A percentile compares a stretch with the other conserved stretches of the same genome.
Evolutionary conservation across 2,888 invertebrate species (phyloP).

Genomic region (Cephus spinipes): DNA sequence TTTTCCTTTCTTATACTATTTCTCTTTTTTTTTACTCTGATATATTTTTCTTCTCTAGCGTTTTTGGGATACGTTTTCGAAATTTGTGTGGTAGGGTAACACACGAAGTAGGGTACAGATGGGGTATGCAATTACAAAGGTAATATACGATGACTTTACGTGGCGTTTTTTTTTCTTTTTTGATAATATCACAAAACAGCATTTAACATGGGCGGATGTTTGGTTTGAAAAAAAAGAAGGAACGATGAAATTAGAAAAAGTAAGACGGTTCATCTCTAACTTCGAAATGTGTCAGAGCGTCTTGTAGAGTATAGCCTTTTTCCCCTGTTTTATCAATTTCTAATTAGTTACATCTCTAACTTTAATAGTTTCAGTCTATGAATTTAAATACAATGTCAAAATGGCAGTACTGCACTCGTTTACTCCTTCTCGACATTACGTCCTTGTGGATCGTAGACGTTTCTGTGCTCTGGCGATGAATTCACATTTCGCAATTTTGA

Average conservation of each 20-base stretch:
- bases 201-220: constrained; percentile 32
- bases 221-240: constrained; percentile 24
- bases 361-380: constrained; percentile 52
- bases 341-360: constrained; percentile 44
- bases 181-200: constrained; percentile 42
- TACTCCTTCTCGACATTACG: neutral
- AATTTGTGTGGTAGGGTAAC: neutral
- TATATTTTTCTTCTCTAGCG: neutral
- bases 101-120: constrained; percentile 5
- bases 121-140: neutral
- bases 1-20: neutral
- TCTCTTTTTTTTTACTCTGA: neutral
- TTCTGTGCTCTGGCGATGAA: neutral
- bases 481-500: neutral
- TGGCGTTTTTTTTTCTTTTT: neutral
- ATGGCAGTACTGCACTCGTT: constrained; percentile 44
- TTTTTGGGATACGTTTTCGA: neutral
- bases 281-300: neutral
- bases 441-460: neutral
- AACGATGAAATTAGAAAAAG: neutral
- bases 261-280: neutral
- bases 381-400: constrained; percentile 48
- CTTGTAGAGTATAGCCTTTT: constrained; percentile 4
- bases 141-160: neutral
- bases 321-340: constrained; percentile 11